Evolutionary conservation across 1,140 invertebrate species (phyloP).

Genomic region (Araneus ventricosus): DNA sequence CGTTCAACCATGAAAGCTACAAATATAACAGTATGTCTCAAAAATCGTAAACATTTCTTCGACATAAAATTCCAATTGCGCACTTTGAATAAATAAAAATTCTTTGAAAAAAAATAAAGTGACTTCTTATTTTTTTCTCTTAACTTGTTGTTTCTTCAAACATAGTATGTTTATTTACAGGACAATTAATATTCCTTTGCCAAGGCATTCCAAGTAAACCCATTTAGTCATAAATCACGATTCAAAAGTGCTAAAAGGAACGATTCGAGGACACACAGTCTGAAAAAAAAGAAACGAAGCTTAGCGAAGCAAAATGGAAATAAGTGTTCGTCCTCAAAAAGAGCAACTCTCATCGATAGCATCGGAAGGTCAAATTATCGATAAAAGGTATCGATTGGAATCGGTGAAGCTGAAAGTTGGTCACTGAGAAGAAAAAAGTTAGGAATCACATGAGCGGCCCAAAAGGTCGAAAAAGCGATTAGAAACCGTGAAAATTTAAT

Average conservation of each 20-base stretch:
- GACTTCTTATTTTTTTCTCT: background rate
- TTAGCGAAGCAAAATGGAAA: background rate
- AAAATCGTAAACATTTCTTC: no score
- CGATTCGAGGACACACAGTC: background rate
- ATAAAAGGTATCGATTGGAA: background rate
- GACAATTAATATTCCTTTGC: background rate
- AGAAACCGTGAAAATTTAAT: background rate
- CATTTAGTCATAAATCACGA: background rate
- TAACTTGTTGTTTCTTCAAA: background rate
- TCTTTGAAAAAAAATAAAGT: background rate
- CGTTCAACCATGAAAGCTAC: no score
- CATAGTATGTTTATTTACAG: background rate
- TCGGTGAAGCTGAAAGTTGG: background rate
- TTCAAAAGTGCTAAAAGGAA: background rate
- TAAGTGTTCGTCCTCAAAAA: slow-evolving; percentile 10
- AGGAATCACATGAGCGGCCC: background rate
- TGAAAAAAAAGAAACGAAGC: background rate
- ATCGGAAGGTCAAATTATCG: slow-evolving; percentile 1
- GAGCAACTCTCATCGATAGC: background rate
- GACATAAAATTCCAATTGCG: no score
- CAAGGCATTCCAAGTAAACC: background rate
- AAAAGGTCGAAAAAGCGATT: background rate
- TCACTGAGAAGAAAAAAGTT: background rate
- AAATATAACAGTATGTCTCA: no score
- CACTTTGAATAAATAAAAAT: no score